Evolutionary conservation across 2,888 invertebrate species (phyloP), one percentile per base, ranked within the genome.

Genomic region (Drosophila planitibia): DNA sequence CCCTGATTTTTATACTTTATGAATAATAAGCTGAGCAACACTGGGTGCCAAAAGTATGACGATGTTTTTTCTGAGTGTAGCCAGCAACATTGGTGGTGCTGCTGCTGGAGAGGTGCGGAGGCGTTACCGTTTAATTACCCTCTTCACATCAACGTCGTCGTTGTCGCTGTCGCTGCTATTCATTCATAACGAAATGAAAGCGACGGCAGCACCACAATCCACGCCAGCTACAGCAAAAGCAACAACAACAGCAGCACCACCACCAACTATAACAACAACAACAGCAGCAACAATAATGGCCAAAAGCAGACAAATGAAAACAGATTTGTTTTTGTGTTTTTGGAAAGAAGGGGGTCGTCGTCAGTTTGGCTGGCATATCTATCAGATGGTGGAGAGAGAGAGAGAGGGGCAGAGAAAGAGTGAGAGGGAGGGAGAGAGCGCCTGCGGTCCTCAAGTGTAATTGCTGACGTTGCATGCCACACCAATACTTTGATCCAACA

Each of bases 161-260:
- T 75, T 32, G 57, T 54, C 39, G 59, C 6, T 35, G 53, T 61
- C 39, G 39, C 44, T 41, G 77, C 66, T 68, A 58, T 84, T 88
- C 89, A 85, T 85, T 85, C 85, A 85, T 88, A 85, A 88, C 79
- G 65, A 73, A 81, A 60, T 33, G 59, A 68, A 83, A 64, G 68
- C 70, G 44, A 47, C 22, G 32, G 28, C 49, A 51, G 19, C 74
- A 44, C 2, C 32, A 57, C 28, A 51, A 73, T 19, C 52, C 53
- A 32, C 51, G 16, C 25, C 6, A 37, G 10, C 37, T 28, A 35
- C 35, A 12, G 37, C 55, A 51, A 55, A 54, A 54, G 30, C 59
- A 67, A 47, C 44, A 35, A 37, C 37, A 63, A 62, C 47, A 60
- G 4, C 22, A 47, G 33, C 49, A 51, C 5, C 74, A 61, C 12